Percentiles rank a stretch among this genome's conserved stretches.
phyloP scores from a whole-genome alignment of 2,113 vertebrate species.

The Vireo altiloquus region DNA sequence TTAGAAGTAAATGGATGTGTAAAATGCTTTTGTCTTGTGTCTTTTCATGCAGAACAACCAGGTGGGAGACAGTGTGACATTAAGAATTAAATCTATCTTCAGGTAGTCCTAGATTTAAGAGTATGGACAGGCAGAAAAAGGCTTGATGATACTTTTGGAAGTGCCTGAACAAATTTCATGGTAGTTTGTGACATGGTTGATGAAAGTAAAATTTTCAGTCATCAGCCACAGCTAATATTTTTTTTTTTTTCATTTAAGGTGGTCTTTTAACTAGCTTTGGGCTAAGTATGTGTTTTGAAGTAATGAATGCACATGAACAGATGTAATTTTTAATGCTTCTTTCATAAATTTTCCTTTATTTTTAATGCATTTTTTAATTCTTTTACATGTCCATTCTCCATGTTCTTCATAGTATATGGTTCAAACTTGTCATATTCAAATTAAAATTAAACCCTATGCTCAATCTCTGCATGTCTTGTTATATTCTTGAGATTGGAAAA shows the following conservation, averaged over 20 bases:
- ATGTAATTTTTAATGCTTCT: neutral
- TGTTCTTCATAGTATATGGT: neutral
- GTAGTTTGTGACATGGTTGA: neutral
- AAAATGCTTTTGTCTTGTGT: neutral
- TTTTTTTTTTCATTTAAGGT: neutral
- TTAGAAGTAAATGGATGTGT: neutral
- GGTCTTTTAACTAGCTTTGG: neutral
- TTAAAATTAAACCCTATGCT: neutral
- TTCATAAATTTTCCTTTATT: neutral
- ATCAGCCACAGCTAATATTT: neutral
- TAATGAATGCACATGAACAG: neutral
- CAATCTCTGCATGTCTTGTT: neutral
- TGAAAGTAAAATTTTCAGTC: neutral
- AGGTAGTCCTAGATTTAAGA: neutral
- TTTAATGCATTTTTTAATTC: neutral
- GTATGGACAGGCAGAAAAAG: neutral
- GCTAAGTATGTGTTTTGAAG: neutral
- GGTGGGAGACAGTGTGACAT: neutral
- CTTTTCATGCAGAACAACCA: neutral
- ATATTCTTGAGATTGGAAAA: neutral
- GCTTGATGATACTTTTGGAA: neutral
- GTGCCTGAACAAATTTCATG: neutral
- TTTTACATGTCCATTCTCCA: neutral
- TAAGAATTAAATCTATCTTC: neutral
- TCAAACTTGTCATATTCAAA: neutral